These are phyloP conservation scores for Myrmophylax atrothorax DNA, from an alignment of 2,113 vertebrate species.

Conservation along the genomic window DNA sequence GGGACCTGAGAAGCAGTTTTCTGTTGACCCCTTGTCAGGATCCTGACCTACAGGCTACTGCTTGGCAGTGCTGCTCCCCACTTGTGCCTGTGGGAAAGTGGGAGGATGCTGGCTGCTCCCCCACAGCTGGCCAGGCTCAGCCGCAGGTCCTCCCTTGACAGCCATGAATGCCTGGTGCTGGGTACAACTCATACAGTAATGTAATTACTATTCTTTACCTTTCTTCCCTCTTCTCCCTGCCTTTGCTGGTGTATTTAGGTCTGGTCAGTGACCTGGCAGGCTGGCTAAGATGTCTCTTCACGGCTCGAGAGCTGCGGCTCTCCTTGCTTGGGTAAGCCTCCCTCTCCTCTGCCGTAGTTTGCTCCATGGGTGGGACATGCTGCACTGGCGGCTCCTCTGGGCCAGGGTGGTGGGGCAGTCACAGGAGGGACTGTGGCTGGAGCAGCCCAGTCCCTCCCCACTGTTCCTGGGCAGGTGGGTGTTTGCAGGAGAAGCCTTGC, in stretches of 20 bases:
- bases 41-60: neutral
- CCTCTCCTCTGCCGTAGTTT: neutral
- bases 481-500: neutral
- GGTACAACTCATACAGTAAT: fast-evolving
- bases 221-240: fast-evolving
- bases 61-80: neutral
- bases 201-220: neutral
- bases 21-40: neutral
- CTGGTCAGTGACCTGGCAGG: neutral
- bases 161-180: neutral
- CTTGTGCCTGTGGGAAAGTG: neutral
- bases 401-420: fast-evolving
- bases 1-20: neutral
- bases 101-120: neutral
- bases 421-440: neutral
- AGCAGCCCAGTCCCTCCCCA: neutral
- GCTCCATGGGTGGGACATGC: neutral
- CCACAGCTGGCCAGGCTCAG: neutral
- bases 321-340: constrained; percentile 79
- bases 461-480: neutral
- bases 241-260: neutral
- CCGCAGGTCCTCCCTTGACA: neutral
- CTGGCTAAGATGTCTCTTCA: constrained; percentile 75
- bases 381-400: fast-evolving
- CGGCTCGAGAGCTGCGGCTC: constrained; percentile 54